These are phyloP conservation scores for Ploceus nigricollis DNA, from an alignment of 2,113 vertebrate species.

Conservation along the genomic window DNA sequence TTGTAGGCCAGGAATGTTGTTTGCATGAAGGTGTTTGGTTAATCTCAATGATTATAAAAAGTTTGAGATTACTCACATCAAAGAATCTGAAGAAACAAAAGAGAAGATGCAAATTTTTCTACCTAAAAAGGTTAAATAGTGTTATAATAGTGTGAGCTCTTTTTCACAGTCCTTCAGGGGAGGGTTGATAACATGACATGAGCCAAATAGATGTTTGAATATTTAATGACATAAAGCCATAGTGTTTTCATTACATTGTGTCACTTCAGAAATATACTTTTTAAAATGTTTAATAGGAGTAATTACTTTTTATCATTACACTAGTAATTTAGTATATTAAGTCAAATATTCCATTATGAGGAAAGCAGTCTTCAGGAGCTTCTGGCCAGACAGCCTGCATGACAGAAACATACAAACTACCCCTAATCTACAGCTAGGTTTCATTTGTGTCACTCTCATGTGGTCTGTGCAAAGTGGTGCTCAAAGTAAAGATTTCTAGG, in stretches of 20 bases:
- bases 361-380: background rate
- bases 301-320: background rate
- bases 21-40: background rate
- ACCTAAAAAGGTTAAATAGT: background rate
- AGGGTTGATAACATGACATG: background rate
- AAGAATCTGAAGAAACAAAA: background rate
- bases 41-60: background rate
- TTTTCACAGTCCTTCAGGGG: background rate
- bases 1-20: fast-evolving
- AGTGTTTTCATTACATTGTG: background rate
- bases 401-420: background rate
- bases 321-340: background rate
- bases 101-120: background rate
- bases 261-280: background rate
- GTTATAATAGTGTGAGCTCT: background rate
- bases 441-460: background rate
- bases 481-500: background rate
- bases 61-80: background rate
- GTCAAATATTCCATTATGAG: background rate
- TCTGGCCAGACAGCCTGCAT: background rate
- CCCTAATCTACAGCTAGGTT: background rate
- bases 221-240: background rate
- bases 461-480: background rate
- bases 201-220: background rate
- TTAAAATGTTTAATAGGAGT: background rate